These are phyloP conservation scores for Drosophila carrolli DNA, from an alignment of 1,140 invertebrate genomes.

Conservation along the genomic window DNA sequence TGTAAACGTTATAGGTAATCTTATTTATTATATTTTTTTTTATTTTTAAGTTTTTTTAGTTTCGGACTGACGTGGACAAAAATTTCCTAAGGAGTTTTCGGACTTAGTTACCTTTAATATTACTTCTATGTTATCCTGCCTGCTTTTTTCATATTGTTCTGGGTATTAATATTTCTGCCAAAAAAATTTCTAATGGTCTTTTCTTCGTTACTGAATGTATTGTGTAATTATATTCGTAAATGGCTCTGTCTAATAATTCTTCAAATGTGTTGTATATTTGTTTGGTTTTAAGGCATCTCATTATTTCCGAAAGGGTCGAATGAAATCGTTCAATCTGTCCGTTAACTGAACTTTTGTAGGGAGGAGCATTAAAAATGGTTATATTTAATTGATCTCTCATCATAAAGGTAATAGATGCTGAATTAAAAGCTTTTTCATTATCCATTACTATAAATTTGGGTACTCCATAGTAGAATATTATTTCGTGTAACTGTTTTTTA, in stretches of 20 bases:
- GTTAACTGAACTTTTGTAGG: conserved; percentile 31
- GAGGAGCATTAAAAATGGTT: too few species aligned
- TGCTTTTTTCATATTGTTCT: background rate
- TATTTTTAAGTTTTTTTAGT: too few species aligned
- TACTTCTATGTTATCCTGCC: conserved; percentile 22
- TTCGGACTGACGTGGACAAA: too few species aligned
- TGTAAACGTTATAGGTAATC: background rate
- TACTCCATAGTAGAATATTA: conserved; percentile 39
- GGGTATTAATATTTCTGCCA: conserved; percentile 18
- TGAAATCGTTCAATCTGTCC: too few species aligned
- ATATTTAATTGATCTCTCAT: conserved; percentile 28
- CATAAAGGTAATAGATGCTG: conserved; percentile 27
- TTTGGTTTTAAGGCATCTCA: conserved; percentile 29
- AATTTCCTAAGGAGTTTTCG: too few species aligned
- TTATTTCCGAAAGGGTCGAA: conserved; percentile 40
- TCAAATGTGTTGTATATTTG: conserved; percentile 9
- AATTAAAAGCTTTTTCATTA: conserved; percentile 50
- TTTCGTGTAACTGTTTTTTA: conserved; percentile 8
- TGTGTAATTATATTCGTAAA: conserved; percentile 37
- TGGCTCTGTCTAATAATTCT: conserved; percentile 29
- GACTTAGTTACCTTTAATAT: too few species aligned
- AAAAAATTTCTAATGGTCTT: too few species aligned
- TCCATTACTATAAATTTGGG: conserved; percentile 45
- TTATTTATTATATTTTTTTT: conserved; percentile 2
- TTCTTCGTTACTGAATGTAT: conserved; percentile 44